Conservation (phyloP, 2,797 vertebrate genomes). For the Aulostomus chinensis region DNA sequence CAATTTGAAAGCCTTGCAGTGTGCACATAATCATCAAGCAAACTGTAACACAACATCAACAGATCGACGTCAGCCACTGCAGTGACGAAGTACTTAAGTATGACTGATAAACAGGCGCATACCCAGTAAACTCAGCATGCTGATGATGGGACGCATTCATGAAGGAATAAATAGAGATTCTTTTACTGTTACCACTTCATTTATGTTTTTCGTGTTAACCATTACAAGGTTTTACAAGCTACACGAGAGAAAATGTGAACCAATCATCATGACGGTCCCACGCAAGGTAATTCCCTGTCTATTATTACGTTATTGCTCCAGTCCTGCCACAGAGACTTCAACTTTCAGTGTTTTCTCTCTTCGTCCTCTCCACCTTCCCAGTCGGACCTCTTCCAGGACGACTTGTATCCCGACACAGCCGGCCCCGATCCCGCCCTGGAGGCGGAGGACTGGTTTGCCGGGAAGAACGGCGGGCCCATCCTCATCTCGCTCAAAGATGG, state of each 20-base stretch:
- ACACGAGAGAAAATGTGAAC: slow-evolving; percentile 91
- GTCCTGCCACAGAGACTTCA: not conserved
- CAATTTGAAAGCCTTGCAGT: no score
- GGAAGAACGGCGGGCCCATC: slow-evolving; percentile 91
- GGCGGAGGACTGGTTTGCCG: slow-evolving; percentile 95
- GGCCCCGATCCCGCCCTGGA: slow-evolving; percentile 94
- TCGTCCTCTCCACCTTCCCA: slow-evolving; percentile 47
- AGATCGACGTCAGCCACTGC: no score
- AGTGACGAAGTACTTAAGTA: no score
- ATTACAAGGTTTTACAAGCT: slow-evolving; percentile 97
- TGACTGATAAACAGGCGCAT: no score
- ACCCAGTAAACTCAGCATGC: no score
- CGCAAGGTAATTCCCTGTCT: slow-evolving; percentile 81
- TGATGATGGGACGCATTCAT: no score
- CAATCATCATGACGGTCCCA: slow-evolving; percentile 93
- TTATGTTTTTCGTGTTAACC: no score
- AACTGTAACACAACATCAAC: no score
- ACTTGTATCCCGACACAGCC: slow-evolving; percentile 94
- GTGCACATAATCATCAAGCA: no score
- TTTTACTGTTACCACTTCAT: no score
- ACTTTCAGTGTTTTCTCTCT: not conserved
- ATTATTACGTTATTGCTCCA: not conserved
- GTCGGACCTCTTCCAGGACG: slow-evolving; percentile 98
- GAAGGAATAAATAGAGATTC: no score
- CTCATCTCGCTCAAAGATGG: slow-evolving; percentile 95